Conservation (phyloP, 2,113 vertebrate genomes). For the Passer domesticus region DNA sequence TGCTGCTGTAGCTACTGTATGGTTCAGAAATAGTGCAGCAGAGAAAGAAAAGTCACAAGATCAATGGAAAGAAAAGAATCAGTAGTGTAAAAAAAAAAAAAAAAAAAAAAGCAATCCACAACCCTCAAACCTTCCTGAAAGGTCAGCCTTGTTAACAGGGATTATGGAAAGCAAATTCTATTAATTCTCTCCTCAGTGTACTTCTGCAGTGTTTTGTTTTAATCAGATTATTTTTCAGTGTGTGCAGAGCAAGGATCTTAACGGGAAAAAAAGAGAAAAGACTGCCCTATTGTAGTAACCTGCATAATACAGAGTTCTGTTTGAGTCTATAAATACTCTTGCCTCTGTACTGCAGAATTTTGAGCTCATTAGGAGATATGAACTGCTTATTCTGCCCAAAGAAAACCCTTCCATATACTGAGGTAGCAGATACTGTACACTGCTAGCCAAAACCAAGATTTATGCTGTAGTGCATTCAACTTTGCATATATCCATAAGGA, state of each 20-base stretch:
- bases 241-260: slow-evolving; percentile 14
- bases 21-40: background rate
- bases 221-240: slow-evolving; percentile 61
- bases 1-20: background rate
- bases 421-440: background rate
- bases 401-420: background rate
- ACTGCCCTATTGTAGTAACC: slow-evolving; percentile 26
- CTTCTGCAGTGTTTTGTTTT: slow-evolving; percentile 43
- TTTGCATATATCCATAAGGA: background rate
- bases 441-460: background rate
- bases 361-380: background rate
- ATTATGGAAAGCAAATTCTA: slow-evolving; percentile 49
- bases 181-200: slow-evolving; percentile 33
- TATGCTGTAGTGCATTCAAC: background rate
- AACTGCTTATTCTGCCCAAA: background rate
- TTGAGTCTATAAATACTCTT: slow-evolving; percentile 31
- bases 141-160: slow-evolving; percentile 47
- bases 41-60: slow-evolving; percentile 2
- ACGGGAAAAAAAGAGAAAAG: background rate
- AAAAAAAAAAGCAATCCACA: background rate
- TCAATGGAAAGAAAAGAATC: slow-evolving; percentile 26
- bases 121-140: background rate
- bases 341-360: background rate
- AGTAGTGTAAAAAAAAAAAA: background rate
- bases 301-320: slow-evolving; percentile 31